Evolutionary conservation across 2,797 vertebrate species (phyloP).

Genomic region (Spinus olivaceus): DNA sequence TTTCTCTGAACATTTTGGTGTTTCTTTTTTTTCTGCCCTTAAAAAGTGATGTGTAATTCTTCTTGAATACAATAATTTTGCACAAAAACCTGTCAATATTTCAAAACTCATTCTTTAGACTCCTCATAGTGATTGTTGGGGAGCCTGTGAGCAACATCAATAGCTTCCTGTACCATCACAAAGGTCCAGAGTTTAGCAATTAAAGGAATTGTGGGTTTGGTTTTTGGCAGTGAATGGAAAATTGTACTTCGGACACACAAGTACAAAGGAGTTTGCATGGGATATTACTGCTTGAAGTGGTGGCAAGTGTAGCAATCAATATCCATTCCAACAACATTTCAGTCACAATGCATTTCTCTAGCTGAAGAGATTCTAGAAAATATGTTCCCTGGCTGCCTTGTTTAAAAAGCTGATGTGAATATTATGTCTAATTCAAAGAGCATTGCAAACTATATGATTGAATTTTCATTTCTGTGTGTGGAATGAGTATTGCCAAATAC

Average conservation of each 20-base stretch:
- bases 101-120: not conserved
- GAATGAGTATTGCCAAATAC: not conserved
- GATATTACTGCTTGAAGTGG: not conserved
- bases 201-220: not conserved
- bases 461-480: not conserved
- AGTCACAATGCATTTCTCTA: not conserved
- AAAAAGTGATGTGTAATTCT: not conserved
- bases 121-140: not conserved
- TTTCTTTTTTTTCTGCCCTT: not conserved
- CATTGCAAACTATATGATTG: not conserved
- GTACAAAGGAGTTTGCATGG: not conserved
- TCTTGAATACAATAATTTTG: not conserved
- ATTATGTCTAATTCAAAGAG: constrained; percentile 9
- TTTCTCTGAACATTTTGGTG: not conserved
- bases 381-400: not conserved
- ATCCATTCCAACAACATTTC: not conserved
- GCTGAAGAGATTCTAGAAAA: not conserved
- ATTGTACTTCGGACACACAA: not conserved
- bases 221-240: not conserved
- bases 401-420: constrained; percentile 4
- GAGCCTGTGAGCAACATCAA: not conserved
- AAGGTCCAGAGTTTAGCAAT: not conserved
- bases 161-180: not conserved
- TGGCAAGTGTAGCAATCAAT: not conserved
- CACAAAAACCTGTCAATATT: not conserved